Evolutionary conservation across 2,797 vertebrate species (phyloP).

Genomic region (Sarcoramphus papa): DNA sequence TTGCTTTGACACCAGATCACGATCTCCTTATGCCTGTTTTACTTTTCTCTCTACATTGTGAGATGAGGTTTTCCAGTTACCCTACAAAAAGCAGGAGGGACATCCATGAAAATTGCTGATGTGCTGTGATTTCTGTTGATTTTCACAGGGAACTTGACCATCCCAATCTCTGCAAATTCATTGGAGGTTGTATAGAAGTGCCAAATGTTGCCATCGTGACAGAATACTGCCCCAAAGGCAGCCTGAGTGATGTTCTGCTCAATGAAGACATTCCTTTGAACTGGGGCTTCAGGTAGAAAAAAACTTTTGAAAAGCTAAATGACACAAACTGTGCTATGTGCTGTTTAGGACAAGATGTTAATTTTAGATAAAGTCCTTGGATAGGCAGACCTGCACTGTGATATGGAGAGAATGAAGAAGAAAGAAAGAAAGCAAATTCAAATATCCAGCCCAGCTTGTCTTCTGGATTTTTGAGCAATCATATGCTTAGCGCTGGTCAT

Average conservation of each 20-base stretch:
- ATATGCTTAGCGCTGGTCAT: not conserved
- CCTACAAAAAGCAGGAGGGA: not conserved
- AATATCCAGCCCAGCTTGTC: not conserved
- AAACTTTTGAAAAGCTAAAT: not conserved
- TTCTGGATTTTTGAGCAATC: not conserved
- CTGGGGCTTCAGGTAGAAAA: constrained; percentile 83
- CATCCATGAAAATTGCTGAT: not conserved
- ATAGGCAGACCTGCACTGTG: not conserved
- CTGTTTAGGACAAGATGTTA: not conserved
- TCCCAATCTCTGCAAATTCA: constrained; percentile 86
- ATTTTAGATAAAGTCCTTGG: not conserved
- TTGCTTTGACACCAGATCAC: not conserved
- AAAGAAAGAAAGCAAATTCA: not conserved
- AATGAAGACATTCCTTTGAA: constrained; percentile 84
- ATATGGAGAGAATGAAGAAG: not conserved
- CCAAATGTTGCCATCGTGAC: constrained; percentile 84
- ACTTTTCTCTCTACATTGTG: not conserved
- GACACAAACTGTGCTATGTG: not conserved
- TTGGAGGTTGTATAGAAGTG: constrained; percentile 81
- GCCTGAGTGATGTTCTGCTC: constrained; percentile 81
- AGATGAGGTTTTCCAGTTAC: not conserved
- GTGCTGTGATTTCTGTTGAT: constrained; percentile 14
- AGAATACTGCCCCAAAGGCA: constrained; percentile 87
- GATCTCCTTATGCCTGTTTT: not conserved
- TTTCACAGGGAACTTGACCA: constrained; percentile 84